Percentiles rank a stretch among this genome's conserved stretches.
These are phyloP conservation scores for Coenonympha arcania DNA, from an alignment of 2,888 invertebrate genomes.

Conservation along the genomic window DNA sequence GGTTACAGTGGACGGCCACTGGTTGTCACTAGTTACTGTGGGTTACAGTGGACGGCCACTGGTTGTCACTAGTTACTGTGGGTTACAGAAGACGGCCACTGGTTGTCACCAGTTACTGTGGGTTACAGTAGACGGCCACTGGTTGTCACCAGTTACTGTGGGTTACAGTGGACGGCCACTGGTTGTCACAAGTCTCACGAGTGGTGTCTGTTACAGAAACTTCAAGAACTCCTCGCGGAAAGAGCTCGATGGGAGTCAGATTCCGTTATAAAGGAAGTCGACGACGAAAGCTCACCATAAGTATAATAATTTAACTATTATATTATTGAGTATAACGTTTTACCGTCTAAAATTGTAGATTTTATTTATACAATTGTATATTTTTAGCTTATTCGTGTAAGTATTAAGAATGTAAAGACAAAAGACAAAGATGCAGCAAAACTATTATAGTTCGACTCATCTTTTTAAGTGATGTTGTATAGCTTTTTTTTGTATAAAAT, in stretches of 20 bases:
- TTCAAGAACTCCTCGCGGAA: constrained; percentile 72
- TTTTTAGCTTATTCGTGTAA: constrained; percentile 7
- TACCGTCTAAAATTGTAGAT: neutral
- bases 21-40: too few relatives aligned
- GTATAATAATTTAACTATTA: too few relatives aligned
- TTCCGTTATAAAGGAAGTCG: constrained; percentile 81
- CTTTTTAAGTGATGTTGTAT: too few relatives aligned
- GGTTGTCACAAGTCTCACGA: neutral
- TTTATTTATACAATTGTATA: constrained; percentile 3
- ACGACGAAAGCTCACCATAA: constrained; percentile 76
- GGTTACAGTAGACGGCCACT: too few relatives aligned
- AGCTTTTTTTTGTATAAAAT: too few relatives aligned
- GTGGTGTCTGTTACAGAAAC: constrained; percentile 60
- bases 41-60: too few relatives aligned
- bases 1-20: too few relatives aligned
- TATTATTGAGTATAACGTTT: neutral
- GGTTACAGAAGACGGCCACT: too few relatives aligned
- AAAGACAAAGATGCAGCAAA: neutral
- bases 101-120: too few relatives aligned
- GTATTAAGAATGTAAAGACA: neutral
- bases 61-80: too few relatives aligned
- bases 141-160: neutral
- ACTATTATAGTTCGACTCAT: too few relatives aligned
- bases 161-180: too few relatives aligned
- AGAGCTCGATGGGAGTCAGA: constrained; percentile 78